Conservation (phyloP, 2,888 invertebrate genomes). For the Nephrotoma appendiculata region DNA sequence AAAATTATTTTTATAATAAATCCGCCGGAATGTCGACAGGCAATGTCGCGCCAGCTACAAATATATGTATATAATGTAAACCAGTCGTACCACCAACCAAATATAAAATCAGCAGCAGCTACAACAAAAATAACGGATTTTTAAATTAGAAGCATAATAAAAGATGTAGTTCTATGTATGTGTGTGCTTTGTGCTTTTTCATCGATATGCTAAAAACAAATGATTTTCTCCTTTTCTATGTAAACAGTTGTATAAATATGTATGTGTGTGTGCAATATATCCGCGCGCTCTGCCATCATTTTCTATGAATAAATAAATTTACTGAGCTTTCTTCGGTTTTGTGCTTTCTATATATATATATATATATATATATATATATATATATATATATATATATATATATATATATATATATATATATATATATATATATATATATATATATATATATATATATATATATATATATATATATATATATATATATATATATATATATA, state of each 20-base stretch:
- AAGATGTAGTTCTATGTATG: background rate
- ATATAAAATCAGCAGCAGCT: background rate
- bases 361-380: background rate
- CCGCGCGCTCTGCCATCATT: background rate
- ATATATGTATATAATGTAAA: background rate
- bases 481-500: background rate
- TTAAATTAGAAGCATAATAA: background rate
- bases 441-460: background rate
- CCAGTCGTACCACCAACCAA: background rate
- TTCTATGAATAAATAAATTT: background rate
- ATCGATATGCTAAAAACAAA: background rate
- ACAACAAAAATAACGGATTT: background rate
- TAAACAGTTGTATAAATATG: background rate
- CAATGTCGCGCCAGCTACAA: background rate
- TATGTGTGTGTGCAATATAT: background rate
- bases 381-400: background rate
- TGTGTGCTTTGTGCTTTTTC: background rate
- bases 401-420: background rate
- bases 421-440: background rate
- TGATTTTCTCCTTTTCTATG: background rate
- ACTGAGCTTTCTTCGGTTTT: background rate
- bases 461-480: background rate
- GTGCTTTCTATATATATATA: background rate
- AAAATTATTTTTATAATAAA: constrained; percentile 1
- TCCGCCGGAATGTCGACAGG: background rate